Conservation (phyloP, 2,888 invertebrate species). For the Saturnia pavonia region DNA sequence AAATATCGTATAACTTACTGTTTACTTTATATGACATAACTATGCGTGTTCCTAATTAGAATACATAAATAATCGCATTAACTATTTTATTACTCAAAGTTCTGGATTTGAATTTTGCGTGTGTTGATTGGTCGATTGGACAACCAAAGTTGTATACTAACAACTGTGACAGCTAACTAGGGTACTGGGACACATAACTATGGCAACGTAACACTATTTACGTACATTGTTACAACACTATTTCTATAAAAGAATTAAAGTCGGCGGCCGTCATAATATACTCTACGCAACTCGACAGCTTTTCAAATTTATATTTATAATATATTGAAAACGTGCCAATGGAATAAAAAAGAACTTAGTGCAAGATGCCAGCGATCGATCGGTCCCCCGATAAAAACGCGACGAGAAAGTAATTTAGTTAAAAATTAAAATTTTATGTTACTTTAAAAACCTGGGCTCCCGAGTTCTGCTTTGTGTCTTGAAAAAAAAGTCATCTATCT, state of each 20-base stretch:
- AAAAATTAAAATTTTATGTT: too few relatives aligned
- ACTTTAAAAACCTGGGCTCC: too few relatives aligned
- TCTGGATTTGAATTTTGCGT: background rate
- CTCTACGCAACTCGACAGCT: background rate
- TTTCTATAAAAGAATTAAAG: background rate
- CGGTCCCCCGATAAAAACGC: too few relatives aligned
- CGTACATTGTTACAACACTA: background rate
- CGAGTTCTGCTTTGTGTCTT: too few relatives aligned
- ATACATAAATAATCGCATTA: background rate
- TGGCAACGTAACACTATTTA: background rate
- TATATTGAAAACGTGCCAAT: background rate
- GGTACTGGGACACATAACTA: background rate
- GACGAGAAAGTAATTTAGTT: too few relatives aligned
- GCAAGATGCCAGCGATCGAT: too few relatives aligned
- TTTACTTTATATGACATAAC: background rate
- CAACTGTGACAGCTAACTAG: background rate
- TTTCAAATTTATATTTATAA: too few relatives aligned
- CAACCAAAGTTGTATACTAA: background rate
- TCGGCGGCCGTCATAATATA: background rate
- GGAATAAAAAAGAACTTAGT: too few relatives aligned
- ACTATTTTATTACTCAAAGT: background rate
- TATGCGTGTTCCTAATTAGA: background rate
- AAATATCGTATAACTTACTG: background rate
- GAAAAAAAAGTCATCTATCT: too few relatives aligned
- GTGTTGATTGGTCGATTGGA: background rate